phyloP scores from a whole-genome alignment of 2,113 vertebrate species.

The Spea bombifrons region DNA sequence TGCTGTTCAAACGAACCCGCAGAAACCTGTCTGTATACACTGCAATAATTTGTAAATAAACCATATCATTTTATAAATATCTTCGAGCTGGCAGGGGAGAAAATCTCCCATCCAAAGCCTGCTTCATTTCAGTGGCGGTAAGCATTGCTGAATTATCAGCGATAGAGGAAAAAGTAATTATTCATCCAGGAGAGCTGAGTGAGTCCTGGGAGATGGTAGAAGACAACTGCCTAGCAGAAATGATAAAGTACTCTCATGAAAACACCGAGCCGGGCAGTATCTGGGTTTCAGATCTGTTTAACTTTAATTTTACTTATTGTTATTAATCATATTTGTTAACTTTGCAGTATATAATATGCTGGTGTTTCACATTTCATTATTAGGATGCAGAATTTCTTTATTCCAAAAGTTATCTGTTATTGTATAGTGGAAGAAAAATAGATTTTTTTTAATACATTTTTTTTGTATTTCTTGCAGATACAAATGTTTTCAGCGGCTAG shows the following conservation, averaged over 20 bases:
- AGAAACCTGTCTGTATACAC: neutral
- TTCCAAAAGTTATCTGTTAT: too few relatives aligned
- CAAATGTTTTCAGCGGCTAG: too few relatives aligned
- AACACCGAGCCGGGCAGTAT: slow-evolving; percentile 28
- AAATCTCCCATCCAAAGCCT: slow-evolving; percentile 21
- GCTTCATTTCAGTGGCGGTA: slow-evolving; percentile 38
- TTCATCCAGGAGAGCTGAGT: slow-evolving; percentile 42
- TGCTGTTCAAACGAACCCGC: neutral
- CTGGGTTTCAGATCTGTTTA: slow-evolving; percentile 18
- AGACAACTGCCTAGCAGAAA: slow-evolving; percentile 45
- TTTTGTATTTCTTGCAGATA: too few relatives aligned
- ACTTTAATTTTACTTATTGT: slow-evolving; percentile 22
- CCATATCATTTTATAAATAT: slow-evolving; percentile 5
- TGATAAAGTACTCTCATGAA: slow-evolving; percentile 45
- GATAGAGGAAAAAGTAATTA: slow-evolving; percentile 42
- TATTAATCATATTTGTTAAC: slow-evolving; percentile 5
- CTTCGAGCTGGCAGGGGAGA: neutral
- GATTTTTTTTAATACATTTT: too few relatives aligned
- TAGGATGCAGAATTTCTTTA: too few relatives aligned
- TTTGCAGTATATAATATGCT: slow-evolving; percentile 1
- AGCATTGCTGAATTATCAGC: slow-evolving; percentile 43
- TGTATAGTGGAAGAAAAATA: too few relatives aligned
- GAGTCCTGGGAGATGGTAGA: slow-evolving; percentile 38
- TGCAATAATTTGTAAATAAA: slow-evolving; percentile 10
- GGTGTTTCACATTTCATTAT: neutral